Evolutionary conservation across 2,888 invertebrate genomes (phyloP), one percentile per base, ranked within the genome.

Genomic region (Notocelia uddmanniana): DNA sequence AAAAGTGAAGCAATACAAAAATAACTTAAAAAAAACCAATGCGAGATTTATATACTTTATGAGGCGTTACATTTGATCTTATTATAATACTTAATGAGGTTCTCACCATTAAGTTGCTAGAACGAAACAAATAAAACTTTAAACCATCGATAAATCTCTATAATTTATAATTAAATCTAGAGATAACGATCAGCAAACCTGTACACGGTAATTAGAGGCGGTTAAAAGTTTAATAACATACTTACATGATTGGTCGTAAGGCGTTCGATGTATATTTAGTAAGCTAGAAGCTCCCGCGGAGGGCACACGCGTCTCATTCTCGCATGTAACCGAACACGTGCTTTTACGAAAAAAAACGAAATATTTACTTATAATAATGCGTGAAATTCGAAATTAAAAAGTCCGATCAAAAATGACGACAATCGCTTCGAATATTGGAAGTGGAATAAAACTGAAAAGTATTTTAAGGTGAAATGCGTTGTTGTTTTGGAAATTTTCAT

Each of bases 201-300:
- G 60, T 41, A 23, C 69, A 50, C 50, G 37, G 62, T 68, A 73
- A 69, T 73, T 68, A 73, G 45, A 68, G 55, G 50, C 69, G 63
- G 58, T 59, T 64, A 69, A 73, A 73, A 69, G 26, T 63, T 73
- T 73, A 73, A 73, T 73, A 69, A 73, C 73, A 73, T 69, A 73
- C 67, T 72, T 52, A 50, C 26, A 26, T 34, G 60, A 37, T 50
- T 63, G 55, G 57, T 57, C 55, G 72, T 50, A n/a, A 60, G 41
- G 54, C 81, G 82, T 81, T 85, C 78, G 41, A 76, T 79, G 80
- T 83, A 79, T 77, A 82, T 81, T 72, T 75, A 76, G 76, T 76
- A 54, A 34, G 69, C 48, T 73, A 71, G 69, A 70, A 73, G 73
- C 76, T 66, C 75, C 71, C 71, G 74, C 52, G 54, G 73, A 67